Percentiles rank a stretch among this genome's conserved stretches.
These are phyloP conservation scores for Melieria picta DNA, from an alignment of 2,888 invertebrate species.

Conservation along the genomic window DNA sequence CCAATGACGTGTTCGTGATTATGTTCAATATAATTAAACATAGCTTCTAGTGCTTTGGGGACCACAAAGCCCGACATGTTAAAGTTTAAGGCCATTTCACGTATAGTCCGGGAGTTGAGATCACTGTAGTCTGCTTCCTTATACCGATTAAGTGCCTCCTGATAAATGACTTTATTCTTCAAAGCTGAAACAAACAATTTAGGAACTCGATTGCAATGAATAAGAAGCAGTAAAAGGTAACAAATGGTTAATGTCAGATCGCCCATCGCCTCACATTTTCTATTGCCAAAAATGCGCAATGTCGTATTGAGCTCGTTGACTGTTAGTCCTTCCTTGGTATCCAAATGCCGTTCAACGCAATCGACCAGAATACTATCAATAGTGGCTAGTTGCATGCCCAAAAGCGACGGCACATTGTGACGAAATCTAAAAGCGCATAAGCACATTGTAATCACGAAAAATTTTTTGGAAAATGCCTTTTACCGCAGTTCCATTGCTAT, in stretches of 20 bases:
- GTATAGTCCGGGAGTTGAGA: conserved; percentile 67
- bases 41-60: conserved; percentile 67
- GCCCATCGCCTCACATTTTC: conserved; percentile 54
- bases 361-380: conserved; percentile 59
- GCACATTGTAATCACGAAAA: too few relatives aligned
- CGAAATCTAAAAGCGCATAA: conserved; percentile 50
- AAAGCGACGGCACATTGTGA: conserved; percentile 47
- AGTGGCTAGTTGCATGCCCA: conserved; percentile 53
- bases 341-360: conserved; percentile 60
- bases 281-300: conserved; percentile 57
- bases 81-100: conserved; percentile 66
- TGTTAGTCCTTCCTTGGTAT: conserved; percentile 45
- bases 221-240: background rate
- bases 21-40: conserved; percentile 66
- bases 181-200: conserved; percentile 50
- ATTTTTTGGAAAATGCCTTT: background rate
- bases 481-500: conserved; percentile 60
- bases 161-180: conserved; percentile 59
- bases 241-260: background rate
- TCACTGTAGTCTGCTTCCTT: conserved; percentile 53
- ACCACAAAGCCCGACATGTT: conserved; percentile 63
- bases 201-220: too few relatives aligned
- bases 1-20: conserved; percentile 66
- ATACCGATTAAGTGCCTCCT: conserved; percentile 62
- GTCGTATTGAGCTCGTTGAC: conserved; percentile 58